Evolutionary conservation across 2,888 invertebrate species (phyloP).

Genomic region (Meiosimyza decipiens): DNA sequence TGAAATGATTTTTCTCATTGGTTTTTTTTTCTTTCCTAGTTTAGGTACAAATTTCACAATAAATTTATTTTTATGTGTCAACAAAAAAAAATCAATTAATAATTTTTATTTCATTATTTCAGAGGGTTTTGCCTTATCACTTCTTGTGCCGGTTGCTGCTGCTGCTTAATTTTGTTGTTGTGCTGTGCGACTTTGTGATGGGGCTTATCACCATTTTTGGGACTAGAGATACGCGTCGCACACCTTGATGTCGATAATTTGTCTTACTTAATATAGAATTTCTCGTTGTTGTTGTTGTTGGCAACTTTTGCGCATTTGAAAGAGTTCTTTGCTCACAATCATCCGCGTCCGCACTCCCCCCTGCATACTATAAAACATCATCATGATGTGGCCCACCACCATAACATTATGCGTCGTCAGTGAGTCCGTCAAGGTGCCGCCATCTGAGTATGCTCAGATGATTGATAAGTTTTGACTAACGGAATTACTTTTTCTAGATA

Average conservation of each 20-base stretch:
- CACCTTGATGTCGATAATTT: conserved; percentile 31
- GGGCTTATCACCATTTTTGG: conserved; percentile 16
- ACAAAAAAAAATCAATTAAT: conserved; percentile 29
- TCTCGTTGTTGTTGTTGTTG: neutral
- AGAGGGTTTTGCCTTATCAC: conserved; percentile 30
- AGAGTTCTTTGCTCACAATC: neutral
- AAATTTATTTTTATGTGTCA: neutral
- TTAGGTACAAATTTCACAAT: conserved; percentile 16
- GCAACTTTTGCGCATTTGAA: neutral
- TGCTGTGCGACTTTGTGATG: conserved; percentile 28
- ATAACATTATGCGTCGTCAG: no score
- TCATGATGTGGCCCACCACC: no score
- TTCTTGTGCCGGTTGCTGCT: neutral
- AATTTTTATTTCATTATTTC: conserved; percentile 29
- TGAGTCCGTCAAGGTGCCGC: conserved; percentile 3
- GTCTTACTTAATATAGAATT: conserved; percentile 20
- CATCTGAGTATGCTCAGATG: conserved; percentile 2
- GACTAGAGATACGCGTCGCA: conserved; percentile 13
- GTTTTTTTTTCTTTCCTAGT: neutral
- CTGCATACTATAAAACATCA: neutral
- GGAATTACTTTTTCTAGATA: neutral
- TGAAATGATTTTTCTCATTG: conserved; percentile 1
- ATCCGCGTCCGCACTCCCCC: neutral
- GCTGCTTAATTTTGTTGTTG: neutral
- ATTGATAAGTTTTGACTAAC: conserved; percentile 14